These are phyloP conservation scores for Synchiropus splendidus DNA, from an alignment of 2,113 vertebrate species.

Conservation along the genomic window DNA sequence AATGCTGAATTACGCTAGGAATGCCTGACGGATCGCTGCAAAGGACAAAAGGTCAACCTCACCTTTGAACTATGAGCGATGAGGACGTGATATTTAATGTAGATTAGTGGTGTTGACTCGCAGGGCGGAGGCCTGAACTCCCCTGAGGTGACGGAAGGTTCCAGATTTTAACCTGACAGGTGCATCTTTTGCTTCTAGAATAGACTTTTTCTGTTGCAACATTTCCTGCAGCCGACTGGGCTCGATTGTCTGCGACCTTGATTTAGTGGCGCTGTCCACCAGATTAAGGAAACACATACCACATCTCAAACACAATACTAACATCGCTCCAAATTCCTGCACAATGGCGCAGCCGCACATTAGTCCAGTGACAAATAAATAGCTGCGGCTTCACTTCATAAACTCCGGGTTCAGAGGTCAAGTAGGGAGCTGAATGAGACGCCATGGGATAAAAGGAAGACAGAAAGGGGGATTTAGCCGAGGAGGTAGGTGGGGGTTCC, in stretches of 20 bases:
- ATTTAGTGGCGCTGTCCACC: conserved; percentile 42
- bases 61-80: conserved; percentile 61
- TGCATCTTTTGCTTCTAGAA: conserved; percentile 12
- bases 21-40: conserved; percentile 22
- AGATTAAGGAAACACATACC: conserved; percentile 47
- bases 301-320: conserved; percentile 39
- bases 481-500: conserved; percentile 35
- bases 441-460: conserved; percentile 54
- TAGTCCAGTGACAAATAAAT: conserved; percentile 55
- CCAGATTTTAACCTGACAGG: conserved; percentile 18
- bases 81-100: conserved; percentile 38
- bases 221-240: conserved; percentile 4
- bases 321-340: conserved; percentile 47
- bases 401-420: conserved; percentile 64
- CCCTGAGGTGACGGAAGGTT: conserved; percentile 19
- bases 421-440: conserved; percentile 61
- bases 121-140: conserved; percentile 41
- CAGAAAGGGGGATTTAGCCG: conserved; percentile 53
- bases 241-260: conserved; percentile 16
- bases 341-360: conserved; percentile 46
- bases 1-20: not conserved
- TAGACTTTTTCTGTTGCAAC: conserved; percentile 18
- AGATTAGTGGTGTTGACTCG: conserved; percentile 50
- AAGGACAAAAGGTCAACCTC: conserved; percentile 41
- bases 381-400: conserved; percentile 62